A percentile compares a stretch with the other conserved stretches of the same genome.
Evolutionary conservation across 1,140 invertebrate species (phyloP).

Genomic region (Chironomus striatipennis): DNA sequence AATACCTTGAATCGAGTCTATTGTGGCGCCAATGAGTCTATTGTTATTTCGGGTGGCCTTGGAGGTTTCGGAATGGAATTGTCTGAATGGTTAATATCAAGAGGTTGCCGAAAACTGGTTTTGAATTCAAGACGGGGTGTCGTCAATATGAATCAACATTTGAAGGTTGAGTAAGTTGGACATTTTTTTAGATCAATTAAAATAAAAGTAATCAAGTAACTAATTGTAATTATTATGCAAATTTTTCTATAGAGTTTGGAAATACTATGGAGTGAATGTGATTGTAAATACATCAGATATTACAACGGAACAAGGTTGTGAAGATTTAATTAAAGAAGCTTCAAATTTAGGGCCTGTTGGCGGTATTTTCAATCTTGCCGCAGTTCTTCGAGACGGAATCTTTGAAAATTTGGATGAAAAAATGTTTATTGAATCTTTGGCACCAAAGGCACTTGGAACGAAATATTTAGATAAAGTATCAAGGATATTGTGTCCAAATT

Average conservation of each 20-base stretch:
- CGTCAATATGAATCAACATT: constrained; percentile 67
- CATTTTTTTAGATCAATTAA: constrained; percentile 35
- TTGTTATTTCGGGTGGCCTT: constrained; percentile 62
- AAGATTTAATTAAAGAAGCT: constrained; percentile 49
- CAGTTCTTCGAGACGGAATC: constrained; percentile 42
- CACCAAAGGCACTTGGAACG: constrained; percentile 42
- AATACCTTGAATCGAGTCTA: constrained; percentile 38
- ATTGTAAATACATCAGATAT: constrained; percentile 42
- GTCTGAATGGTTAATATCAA: constrained; percentile 71
- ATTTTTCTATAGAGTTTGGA: constrained; percentile 38
- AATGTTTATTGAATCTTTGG: constrained; percentile 35
- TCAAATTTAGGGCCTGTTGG: constrained; percentile 52
- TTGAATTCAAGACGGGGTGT: constrained; percentile 72
- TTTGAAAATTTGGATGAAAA: constrained; percentile 41
- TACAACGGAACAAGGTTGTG: constrained; percentile 41
- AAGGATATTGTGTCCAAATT: constrained; percentile 44
- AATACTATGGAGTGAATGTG: constrained; percentile 44
- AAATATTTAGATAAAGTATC: constrained; percentile 46
- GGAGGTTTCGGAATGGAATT: constrained; percentile 88
- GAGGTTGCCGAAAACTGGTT: constrained; percentile 69
- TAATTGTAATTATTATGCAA: constrained; percentile 27
- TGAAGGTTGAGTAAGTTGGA: constrained; percentile 48
- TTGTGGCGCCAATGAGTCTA: constrained; percentile 43
- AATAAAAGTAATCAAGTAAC: not conserved
- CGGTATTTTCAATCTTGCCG: constrained; percentile 61